A percentile compares a stretch with the other conserved stretches of the same genome.
Conservation (phyloP, 2,888 invertebrate species). For the Hemithea aestivaria region DNA sequence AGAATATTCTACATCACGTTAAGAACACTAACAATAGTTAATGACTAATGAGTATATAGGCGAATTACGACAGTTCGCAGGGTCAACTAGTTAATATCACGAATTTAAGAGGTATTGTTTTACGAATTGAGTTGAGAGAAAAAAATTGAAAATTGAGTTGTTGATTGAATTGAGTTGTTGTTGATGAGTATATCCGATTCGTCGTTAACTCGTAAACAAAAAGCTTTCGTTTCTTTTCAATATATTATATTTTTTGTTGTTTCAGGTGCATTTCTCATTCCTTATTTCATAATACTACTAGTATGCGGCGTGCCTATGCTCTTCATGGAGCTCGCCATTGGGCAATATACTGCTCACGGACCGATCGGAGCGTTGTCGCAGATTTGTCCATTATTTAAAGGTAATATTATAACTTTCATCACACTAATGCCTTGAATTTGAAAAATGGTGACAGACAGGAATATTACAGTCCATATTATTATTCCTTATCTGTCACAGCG, state of each 20-base stretch:
- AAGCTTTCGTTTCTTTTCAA: too few species aligned
- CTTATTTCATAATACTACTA: slow-evolving; percentile 94
- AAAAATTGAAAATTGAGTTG: too few species aligned
- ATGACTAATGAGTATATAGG: slow-evolving; percentile 31
- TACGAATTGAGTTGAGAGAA: too few species aligned
- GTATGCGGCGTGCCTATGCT: slow-evolving; percentile 95
- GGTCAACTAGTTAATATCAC: slow-evolving; percentile 58
- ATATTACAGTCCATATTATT: too few species aligned
- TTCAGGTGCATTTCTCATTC: slow-evolving; percentile 95
- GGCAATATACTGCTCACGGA: slow-evolving; percentile 95
- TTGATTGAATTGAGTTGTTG: too few species aligned
- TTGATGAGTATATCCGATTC: too few species aligned
- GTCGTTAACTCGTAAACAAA: too few species aligned
- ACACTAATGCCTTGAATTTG: too few species aligned
- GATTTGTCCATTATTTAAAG: slow-evolving; percentile 95
- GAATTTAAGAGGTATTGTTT: slow-evolving; percentile 26
- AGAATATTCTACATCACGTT: too few species aligned
- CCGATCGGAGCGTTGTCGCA: slow-evolving; percentile 95
- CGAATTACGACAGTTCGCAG: slow-evolving; percentile 56
- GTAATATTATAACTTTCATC: slow-evolving; percentile 80
- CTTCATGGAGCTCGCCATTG: slow-evolving; percentile 95
- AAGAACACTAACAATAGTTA: slow-evolving; percentile 28
- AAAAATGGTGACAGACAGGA: too few species aligned
- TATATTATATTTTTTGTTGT: slow-evolving; percentile 36
- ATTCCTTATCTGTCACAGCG: too few species aligned